Percentiles rank a stretch among this genome's conserved stretches.
phyloP scores from a whole-genome alignment of 37 sponge, comb jelly and placozoan genomes.

The Halisarca cf. caerulea region DNA sequence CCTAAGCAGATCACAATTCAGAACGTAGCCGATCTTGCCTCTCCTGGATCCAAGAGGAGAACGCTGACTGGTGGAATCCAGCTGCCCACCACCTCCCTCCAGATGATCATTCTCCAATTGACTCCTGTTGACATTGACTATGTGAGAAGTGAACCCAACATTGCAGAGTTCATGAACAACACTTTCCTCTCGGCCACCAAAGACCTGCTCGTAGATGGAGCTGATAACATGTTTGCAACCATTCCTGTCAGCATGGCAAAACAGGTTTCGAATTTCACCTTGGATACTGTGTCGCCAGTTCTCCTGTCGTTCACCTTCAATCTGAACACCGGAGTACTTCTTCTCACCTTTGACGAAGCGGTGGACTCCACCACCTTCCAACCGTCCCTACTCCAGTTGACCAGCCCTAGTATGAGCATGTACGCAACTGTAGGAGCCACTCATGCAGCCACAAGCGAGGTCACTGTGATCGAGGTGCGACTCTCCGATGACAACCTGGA shows the following conservation, averaged over 20 bases:
- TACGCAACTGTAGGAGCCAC: constrained; percentile 51
- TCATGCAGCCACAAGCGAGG: neutral
- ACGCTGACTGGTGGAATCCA: constrained; percentile 60
- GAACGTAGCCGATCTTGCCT: neutral
- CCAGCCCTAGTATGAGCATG: constrained; percentile 29
- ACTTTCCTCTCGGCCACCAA: constrained; percentile 71
- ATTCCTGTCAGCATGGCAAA: constrained; percentile 46
- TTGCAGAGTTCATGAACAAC: constrained; percentile 59
- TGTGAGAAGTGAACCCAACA: constrained; percentile 49
- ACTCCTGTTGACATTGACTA: constrained; percentile 56
- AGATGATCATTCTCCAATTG: constrained; percentile 48
- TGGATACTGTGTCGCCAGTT: constrained; percentile 62
- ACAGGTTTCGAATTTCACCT: constrained; percentile 49
- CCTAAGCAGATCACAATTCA: constrained; percentile 59
- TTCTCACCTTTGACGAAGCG: constrained; percentile 76
- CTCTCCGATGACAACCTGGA: constrained; percentile 62
- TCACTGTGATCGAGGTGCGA: constrained; percentile 41
- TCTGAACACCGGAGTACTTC: constrained; percentile 69
- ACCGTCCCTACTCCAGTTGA: constrained; percentile 56
- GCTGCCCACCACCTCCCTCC: constrained; percentile 39
- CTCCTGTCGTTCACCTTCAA: constrained; percentile 63
- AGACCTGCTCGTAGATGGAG: constrained; percentile 65
- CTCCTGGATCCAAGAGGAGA: neutral
- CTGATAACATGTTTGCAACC: constrained; percentile 36
- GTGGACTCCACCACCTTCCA: constrained; percentile 63